These are phyloP conservation scores for Oryctes rhinoceros DNA, from an alignment of 1,140 invertebrate species.

Conservation along the genomic window DNA sequence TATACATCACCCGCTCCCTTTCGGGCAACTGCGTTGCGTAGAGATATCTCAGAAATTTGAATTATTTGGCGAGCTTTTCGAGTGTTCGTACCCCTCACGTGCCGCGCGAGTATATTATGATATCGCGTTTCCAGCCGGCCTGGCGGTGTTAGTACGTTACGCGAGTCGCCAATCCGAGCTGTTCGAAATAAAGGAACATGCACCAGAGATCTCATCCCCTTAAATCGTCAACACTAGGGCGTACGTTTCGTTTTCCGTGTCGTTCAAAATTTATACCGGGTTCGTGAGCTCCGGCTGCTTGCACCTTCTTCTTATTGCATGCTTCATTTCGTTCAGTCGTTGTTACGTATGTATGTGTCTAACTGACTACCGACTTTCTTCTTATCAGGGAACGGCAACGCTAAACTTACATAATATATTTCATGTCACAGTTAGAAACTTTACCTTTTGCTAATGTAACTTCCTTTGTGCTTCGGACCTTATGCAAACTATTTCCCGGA, in stretches of 20 bases:
- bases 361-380: background rate
- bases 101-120: background rate
- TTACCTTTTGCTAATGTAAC: slow-evolving; percentile 24
- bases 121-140: background rate
- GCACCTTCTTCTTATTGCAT: background rate
- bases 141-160: background rate
- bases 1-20: background rate
- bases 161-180: background rate
- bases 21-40: background rate
- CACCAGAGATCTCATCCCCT: background rate
- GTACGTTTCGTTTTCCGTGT: background rate
- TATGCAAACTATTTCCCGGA: slow-evolving; percentile 35
- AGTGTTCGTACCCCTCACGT: background rate
- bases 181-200: slow-evolving; percentile 23
- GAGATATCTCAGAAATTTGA: background rate
- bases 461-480: background rate
- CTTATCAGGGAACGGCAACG: slow-evolving; percentile 7
- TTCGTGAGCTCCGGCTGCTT: background rate
- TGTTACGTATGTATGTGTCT: background rate
- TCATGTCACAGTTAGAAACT: slow-evolving; percentile 19
- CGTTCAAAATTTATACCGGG: slow-evolving; percentile 19
- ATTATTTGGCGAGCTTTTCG: slow-evolving; percentile 10
- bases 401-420: slow-evolving; percentile 21
- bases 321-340: background rate
- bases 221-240: background rate